Base-by-base conservation (phyloP, 2,797 vertebrate species). In the Molossus alvarezi region DNA sequence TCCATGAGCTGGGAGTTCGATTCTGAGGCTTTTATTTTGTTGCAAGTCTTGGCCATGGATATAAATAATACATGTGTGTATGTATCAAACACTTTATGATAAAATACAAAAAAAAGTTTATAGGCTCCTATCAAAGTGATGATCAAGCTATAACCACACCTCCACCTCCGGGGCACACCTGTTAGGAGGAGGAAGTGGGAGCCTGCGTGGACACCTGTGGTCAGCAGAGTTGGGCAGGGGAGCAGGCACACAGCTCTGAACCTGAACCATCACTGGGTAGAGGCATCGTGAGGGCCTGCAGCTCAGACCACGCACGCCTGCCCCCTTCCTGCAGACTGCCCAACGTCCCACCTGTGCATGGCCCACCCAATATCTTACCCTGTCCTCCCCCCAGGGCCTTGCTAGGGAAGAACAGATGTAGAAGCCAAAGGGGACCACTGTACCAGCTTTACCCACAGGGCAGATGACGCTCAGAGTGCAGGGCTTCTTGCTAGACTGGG, bases 161-260 rank as follows among this genome's bases (percentile, higher is more conserved):
- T 88, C 33, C 41, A 17, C 2, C 18, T 88, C 33, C 41, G 41
- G 0, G 48, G 27, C 79, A 67, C 67, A 41, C 58, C 25, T 1
- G 4, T 48, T 45, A 10, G 14, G 17, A 48, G 4, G 51, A 55
- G 41, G 7, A 8, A 64, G 13, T 8, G 29, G 72, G n/a, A 15
- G 37, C 1, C 6, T 1, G 6, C 1, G 5, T 6, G 18, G 29
- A 25, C 1, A 0, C 55, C 45, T 6, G 0, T 0, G 2, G 65
- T 10, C 20, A 25, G 7, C 33, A 33, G 33, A 33, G 33, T 33
- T 0, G 2, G 65, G 13, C 20, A 25, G 7, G 9, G 20, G 0
- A 0, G 1, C 9, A 20, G 9, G 21, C 9, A 6, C 2, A 23
- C 5, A 6, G 27, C 20, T 88, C 51, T 18, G 7, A 17, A 29